A percentile compares a stretch with the other conserved stretches of the same genome.
Evolutionary conservation across 53 echinoderm and acorn worm genomes (phyloP).

Genomic region (Zoroaster sp.): DNA sequence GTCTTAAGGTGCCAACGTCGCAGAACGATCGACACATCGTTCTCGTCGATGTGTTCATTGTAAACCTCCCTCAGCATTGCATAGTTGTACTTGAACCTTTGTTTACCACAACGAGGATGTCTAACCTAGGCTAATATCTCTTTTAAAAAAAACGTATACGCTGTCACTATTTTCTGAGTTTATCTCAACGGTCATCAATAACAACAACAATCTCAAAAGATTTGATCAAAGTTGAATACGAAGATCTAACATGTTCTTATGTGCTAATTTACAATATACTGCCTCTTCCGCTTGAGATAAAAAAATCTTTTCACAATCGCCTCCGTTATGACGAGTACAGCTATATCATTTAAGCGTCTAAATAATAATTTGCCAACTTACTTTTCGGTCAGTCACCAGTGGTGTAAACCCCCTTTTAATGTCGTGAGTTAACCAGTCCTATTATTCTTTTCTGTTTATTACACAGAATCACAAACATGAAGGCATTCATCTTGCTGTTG

Average conservation of each 20-base stretch:
- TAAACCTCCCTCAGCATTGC: background rate
- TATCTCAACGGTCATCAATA: too few relatives aligned
- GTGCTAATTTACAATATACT: too few relatives aligned
- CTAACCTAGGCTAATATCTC: too few relatives aligned
- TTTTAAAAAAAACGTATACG: too few relatives aligned
- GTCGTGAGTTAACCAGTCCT: background rate
- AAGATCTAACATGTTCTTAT: too few relatives aligned
- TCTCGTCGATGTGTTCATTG: too few relatives aligned
- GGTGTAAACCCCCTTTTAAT: background rate
- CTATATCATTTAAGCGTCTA: background rate
- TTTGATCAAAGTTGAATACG: too few relatives aligned
- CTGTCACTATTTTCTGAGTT: too few relatives aligned
- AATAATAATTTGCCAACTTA: background rate
- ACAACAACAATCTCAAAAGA: too few relatives aligned
- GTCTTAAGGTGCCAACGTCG: too few relatives aligned
- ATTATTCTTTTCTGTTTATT: background rate
- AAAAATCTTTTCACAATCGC: too few relatives aligned
- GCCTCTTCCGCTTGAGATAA: background rate
- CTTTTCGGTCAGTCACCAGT: background rate
- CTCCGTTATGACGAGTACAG: background rate
- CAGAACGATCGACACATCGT: too few relatives aligned
- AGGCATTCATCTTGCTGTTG: constrained; percentile 16
- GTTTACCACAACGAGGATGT: background rate
- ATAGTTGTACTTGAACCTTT: background rate
- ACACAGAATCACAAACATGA: background rate